Conservation (phyloP, 2,888 invertebrate species). For the Nipponacmea schrenckii region DNA sequence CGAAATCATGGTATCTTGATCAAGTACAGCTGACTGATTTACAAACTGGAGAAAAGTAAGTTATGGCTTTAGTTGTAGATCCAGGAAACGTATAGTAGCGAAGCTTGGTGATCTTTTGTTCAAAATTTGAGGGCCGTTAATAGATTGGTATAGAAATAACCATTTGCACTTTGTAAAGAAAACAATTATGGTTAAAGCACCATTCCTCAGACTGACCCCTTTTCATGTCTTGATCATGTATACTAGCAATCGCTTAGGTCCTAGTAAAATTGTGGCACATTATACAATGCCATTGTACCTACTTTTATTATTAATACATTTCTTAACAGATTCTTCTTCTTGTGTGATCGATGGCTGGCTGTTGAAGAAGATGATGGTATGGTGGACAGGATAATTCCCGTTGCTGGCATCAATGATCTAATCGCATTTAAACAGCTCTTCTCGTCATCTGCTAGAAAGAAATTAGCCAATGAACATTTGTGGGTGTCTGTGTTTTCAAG, state of each 20-base stretch:
- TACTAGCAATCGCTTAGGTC: too few relatives aligned
- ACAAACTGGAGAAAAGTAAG: slow-evolving; percentile 65
- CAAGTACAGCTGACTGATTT: slow-evolving; percentile 63
- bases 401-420: slow-evolving; percentile 64
- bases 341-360: slow-evolving; percentile 66
- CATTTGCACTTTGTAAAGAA: too few relatives aligned
- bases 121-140: too few relatives aligned
- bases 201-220: too few relatives aligned
- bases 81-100: too few relatives aligned
- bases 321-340: slow-evolving; percentile 59
- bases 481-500: slow-evolving; percentile 67
- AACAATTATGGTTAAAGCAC: too few relatives aligned
- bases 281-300: too few relatives aligned
- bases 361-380: slow-evolving; percentile 66
- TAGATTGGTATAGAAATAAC: too few relatives aligned
- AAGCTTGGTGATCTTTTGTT: too few relatives aligned
- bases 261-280: too few relatives aligned
- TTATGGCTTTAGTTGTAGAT: neutral
- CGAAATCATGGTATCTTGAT: slow-evolving; percentile 64
- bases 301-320: too few relatives aligned
- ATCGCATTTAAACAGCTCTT: slow-evolving; percentile 66
- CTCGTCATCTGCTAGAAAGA: slow-evolving; percentile 64
- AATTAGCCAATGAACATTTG: slow-evolving; percentile 66
- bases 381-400: slow-evolving; percentile 66
- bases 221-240: too few relatives aligned